Evolutionary conservation across 1,140 invertebrate species (phyloP).

Genomic region (Tachypleus tridentatus): DNA sequence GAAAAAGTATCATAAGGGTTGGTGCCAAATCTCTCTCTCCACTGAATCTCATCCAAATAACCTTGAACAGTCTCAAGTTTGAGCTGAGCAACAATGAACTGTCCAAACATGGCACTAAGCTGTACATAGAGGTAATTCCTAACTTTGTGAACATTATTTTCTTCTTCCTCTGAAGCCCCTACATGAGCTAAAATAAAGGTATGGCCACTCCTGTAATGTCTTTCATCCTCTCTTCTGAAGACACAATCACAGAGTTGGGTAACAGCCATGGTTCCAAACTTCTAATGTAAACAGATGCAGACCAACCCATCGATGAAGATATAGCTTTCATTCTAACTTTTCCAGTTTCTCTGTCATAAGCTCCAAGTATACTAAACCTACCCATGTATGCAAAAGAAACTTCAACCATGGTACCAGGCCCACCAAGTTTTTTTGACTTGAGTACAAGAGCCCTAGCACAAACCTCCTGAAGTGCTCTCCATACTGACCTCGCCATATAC

Average conservation of each 20-base stretch:
- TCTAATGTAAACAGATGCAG: too few relatives aligned
- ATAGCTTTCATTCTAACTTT: constrained; percentile 1
- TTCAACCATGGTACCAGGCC: constrained; percentile 5
- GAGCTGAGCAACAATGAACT: neutral
- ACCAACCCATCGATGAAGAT: neutral
- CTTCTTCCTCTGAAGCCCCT: too few relatives aligned
- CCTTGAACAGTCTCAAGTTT: constrained; percentile 7
- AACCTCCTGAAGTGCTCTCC: constrained; percentile 7
- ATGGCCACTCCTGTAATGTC: too few relatives aligned
- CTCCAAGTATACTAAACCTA: constrained; percentile 8
- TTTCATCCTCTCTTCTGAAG: too few relatives aligned
- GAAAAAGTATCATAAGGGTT: constrained; percentile 6
- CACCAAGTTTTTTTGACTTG: constrained; percentile 5
- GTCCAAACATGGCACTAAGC: constrained; percentile 7
- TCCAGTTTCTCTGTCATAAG: constrained; percentile 3
- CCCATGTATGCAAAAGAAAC: constrained; percentile 4
- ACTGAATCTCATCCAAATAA: constrained; percentile 13
- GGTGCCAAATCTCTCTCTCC: constrained; percentile 10
- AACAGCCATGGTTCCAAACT: too few relatives aligned
- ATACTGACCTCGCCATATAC: neutral
- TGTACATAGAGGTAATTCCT: too few relatives aligned
- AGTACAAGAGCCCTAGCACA: constrained; percentile 5
- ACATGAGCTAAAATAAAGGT: too few relatives aligned
- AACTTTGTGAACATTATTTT: too few relatives aligned
- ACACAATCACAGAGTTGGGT: too few relatives aligned